Evolutionary conservation across 2,797 vertebrate species (phyloP).

Genomic region (Scolopax bukidnonensis): DNA sequence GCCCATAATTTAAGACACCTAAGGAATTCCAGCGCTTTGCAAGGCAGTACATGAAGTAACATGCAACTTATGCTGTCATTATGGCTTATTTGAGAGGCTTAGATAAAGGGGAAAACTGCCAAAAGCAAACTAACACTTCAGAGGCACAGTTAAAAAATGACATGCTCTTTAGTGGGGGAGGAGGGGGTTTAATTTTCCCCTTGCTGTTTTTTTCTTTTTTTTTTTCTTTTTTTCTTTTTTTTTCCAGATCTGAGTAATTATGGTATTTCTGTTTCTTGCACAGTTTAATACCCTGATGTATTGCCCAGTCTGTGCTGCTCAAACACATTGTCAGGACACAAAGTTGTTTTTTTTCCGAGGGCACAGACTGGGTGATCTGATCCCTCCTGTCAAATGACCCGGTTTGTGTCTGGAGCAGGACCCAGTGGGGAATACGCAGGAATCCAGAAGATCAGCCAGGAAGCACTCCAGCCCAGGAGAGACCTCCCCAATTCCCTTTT

Average conservation of each 20-base stretch:
- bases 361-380: not conserved
- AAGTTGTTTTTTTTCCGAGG: not conserved
- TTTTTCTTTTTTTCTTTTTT: accelerated
- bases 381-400: not conserved
- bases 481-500: conserved; percentile 46
- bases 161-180: not conserved
- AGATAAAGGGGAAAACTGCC: conserved; percentile 63
- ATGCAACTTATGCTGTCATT: conserved; percentile 53
- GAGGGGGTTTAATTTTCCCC: not conserved
- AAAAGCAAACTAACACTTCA: conserved; percentile 68
- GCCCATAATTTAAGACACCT: conserved; percentile 51
- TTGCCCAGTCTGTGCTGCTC: not conserved
- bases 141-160: conserved; percentile 45
- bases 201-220: not conserved
- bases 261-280: not conserved
- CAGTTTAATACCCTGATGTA: not conserved
- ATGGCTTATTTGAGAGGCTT: conserved; percentile 55
- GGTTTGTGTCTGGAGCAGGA: conserved; percentile 26
- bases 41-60: conserved; percentile 59
- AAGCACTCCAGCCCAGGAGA: conserved; percentile 44
- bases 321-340: not conserved
- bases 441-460: conserved; percentile 43
- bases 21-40: conserved; percentile 19
- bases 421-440: not conserved
- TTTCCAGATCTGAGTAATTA: conserved; percentile 10